Conservation (phyloP, 2,797 vertebrate genomes). For the Amblyopsis hoosieri region DNA sequence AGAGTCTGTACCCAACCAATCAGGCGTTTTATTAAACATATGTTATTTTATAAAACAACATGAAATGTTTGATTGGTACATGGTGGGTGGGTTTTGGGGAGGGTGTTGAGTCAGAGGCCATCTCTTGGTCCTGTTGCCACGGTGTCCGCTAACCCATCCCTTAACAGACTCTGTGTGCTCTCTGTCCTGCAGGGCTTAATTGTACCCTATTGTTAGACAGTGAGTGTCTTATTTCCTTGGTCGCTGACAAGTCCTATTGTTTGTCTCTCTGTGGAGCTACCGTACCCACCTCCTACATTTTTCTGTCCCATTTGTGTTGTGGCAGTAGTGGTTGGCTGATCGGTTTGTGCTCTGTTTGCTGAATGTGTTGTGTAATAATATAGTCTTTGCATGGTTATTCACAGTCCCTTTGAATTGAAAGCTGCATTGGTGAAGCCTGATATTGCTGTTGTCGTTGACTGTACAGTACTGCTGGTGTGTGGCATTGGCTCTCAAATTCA, state of each 20-base stretch:
- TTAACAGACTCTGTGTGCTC: constrained; percentile 72
- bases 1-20: too few relatives aligned
- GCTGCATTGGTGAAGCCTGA: constrained; percentile 12
- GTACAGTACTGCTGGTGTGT: constrained; percentile 1
- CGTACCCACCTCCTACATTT: not conserved
- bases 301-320: constrained; percentile 3
- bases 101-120: not conserved
- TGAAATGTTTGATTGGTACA: not conserved
- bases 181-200: constrained; percentile 93
- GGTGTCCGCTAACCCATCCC: constrained; percentile 18
- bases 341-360: constrained; percentile 26
- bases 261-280: constrained; percentile 29
- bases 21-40: too few relatives aligned
- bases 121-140: not conserved
- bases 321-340: constrained; percentile 10
- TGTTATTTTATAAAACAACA: too few relatives aligned
- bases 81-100: not conserved
- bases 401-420: constrained; percentile 23
- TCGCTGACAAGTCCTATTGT: constrained; percentile 42
- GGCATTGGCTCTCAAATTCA: constrained; percentile 36
- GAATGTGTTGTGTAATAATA: constrained; percentile 36
- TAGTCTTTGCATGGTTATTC: not conserved
- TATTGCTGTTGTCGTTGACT: not conserved
- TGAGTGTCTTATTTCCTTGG: constrained; percentile 80
- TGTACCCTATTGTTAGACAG: constrained; percentile 94